Evolutionary conservation across 2,888 invertebrate species (phyloP), one percentile per base, ranked within the genome.

Genomic region (Phragmatobia fuliginosa): DNA sequence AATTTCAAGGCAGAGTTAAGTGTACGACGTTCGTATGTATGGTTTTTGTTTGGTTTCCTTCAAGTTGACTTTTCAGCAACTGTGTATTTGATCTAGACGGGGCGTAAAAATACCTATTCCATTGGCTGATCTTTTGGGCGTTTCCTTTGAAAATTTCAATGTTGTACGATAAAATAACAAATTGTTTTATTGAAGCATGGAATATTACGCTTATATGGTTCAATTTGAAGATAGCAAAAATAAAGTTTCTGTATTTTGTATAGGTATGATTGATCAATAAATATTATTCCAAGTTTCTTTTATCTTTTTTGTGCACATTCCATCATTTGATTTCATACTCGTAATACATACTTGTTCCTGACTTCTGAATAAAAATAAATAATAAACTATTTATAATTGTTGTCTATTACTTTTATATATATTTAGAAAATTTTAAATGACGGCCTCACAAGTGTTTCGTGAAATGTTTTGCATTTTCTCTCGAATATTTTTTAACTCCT

Each of bases 1-100:
- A 65, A 65, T 58, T 66, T 58, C 25, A 28, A 56, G 56, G 6
- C 33, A n/a, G 32, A 60, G 33, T 25, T 33, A 33, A 38, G 18
- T 21, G 31, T 41, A 59, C 4, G 59, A 14, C 21, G n/a, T 38
- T 64, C 1, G 52, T 56, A 8, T 25, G 16, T 16, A 33, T n/a
- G 14, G 3, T 63, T 32, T 11, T 49, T 21, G 45, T 21, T 62
- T 62, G 28, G 25, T 56, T 56, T 52, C 14, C 49, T 49, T 49
- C n/a, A n/a, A 49, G 49, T 11, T 25, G 52, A 25, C n/a, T 52
- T 25, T 25, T 14, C 52, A 25, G 11, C 25, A 25, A 52, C 52
- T 25, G 25, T 52, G 2, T 52, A 52, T 52, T 52, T 52, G 25
- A 52, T 52, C 11, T 11, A 52, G 52, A 11, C 52, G 11, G n/a